Evolutionary conservation across 2,113 vertebrate species (phyloP).

Genomic region (Chaetodon trifascialis): DNA sequence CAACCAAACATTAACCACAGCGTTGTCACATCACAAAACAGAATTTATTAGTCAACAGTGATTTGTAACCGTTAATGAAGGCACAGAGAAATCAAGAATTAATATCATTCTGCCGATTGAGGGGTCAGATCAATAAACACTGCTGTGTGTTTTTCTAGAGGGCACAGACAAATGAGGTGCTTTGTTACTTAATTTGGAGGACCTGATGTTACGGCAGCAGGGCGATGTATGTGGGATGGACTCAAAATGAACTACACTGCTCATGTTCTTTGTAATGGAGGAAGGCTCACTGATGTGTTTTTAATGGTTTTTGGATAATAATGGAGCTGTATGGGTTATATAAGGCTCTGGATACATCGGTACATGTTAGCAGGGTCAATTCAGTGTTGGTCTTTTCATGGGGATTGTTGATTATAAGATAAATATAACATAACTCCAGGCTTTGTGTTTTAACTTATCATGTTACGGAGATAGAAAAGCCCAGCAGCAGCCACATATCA

Average conservation of each 20-base stretch:
- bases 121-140: background rate
- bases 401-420: background rate
- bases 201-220: background rate
- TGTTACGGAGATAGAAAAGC: conserved; percentile 2
- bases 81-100: background rate
- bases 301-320: conserved; percentile 7
- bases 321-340: background rate
- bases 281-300: background rate
- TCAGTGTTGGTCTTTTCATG: background rate
- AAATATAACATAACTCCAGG: conserved; percentile 7
- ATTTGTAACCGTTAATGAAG: background rate
- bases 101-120: background rate
- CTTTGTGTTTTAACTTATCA: conserved; percentile 9
- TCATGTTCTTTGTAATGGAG: background rate
- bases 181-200: background rate
- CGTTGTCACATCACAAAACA: background rate
- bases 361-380: background rate
- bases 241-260: conserved; percentile 4
- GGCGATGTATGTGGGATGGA: background rate
- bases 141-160: background rate
- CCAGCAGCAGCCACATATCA: conserved; percentile 10
- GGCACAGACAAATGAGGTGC: background rate
- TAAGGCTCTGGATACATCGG: background rate
- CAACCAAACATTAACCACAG: background rate
- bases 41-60: background rate